Conservation (phyloP, 2,113 vertebrate genomes). For the Nematolebias whitei region DNA sequence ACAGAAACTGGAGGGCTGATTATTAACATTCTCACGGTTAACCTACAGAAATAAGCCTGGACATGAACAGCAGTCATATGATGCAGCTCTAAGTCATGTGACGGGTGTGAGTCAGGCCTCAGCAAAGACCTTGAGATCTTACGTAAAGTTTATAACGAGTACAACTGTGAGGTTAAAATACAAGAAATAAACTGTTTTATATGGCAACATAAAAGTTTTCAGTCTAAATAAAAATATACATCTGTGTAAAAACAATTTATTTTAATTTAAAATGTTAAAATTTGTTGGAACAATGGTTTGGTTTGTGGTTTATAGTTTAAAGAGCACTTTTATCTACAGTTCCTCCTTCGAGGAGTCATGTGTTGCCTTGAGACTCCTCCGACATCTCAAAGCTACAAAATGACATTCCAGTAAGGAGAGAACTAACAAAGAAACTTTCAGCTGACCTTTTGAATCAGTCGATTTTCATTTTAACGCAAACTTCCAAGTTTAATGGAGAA, state of each 20-base stretch:
- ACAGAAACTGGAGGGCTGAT: rapidly evolving
- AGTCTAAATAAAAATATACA: too few relatives aligned
- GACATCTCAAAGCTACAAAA: constrained; percentile 9
- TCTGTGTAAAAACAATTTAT: too few relatives aligned
- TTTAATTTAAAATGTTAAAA: too few relatives aligned
- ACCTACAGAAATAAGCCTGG: neutral
- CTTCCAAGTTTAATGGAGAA: too few relatives aligned
- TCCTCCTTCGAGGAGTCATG: neutral
- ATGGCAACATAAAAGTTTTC: too few relatives aligned
- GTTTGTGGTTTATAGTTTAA: neutral
- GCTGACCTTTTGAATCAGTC: neutral
- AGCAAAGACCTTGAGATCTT: constrained; percentile 35
- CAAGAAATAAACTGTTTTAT: too few relatives aligned
- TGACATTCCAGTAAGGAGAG: neutral
- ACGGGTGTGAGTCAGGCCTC: constrained; percentile 14
- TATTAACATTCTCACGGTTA: constrained; percentile 8
- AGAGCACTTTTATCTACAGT: neutral
- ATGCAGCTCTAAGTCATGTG: constrained; percentile 49
- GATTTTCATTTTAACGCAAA: too few relatives aligned
- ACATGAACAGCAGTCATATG: constrained; percentile 31
- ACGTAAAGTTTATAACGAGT: too few relatives aligned
- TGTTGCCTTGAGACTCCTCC: constrained; percentile 3
- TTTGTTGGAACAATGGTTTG: neutral
- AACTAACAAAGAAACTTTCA: neutral
- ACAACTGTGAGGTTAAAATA: too few relatives aligned